These are phyloP conservation scores for Mustela nigripes DNA, from an alignment of 2,113 vertebrate species.

Conservation along the genomic window DNA sequence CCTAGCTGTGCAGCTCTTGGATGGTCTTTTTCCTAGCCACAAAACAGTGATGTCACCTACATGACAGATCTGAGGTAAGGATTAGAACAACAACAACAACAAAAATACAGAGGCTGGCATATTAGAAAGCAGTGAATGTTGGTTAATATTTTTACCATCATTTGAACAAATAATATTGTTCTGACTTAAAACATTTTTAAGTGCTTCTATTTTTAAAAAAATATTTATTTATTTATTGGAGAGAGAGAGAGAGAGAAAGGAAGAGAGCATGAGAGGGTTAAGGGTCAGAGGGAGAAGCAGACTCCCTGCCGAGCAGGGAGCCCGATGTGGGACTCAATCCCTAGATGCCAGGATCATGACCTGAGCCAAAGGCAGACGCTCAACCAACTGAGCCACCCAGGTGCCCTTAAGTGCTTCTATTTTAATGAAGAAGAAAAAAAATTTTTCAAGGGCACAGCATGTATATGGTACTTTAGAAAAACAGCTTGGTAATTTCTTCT, in stretches of 20 bases:
- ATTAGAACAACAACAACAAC: background rate
- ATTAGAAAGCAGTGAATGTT: background rate
- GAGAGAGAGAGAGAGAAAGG: too few species aligned
- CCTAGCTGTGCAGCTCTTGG: background rate
- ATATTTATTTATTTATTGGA: too few species aligned
- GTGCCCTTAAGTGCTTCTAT: slow-evolving; percentile 19
- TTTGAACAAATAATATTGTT: background rate
- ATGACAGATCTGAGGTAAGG: background rate
- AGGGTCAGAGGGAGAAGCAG: too few species aligned
- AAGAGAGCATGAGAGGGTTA: too few species aligned
- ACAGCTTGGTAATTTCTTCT: background rate
- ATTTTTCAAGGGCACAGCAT: background rate
- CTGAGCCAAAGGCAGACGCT: too few species aligned
- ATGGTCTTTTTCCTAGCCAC: background rate
- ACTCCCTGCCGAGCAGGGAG: too few species aligned
- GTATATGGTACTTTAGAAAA: background rate
- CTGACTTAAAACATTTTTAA: slow-evolving; percentile 59
- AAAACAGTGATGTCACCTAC: background rate
- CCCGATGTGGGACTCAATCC: too few species aligned
- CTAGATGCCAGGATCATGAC: too few species aligned
- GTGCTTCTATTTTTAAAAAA: background rate
- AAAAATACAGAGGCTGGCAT: background rate
- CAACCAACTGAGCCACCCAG: too few species aligned
- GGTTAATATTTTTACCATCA: background rate
- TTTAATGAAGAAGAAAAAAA: background rate